Base-by-base conservation (phyloP, 2,888 invertebrate genomes). In the Tiliacea citrago region DNA sequence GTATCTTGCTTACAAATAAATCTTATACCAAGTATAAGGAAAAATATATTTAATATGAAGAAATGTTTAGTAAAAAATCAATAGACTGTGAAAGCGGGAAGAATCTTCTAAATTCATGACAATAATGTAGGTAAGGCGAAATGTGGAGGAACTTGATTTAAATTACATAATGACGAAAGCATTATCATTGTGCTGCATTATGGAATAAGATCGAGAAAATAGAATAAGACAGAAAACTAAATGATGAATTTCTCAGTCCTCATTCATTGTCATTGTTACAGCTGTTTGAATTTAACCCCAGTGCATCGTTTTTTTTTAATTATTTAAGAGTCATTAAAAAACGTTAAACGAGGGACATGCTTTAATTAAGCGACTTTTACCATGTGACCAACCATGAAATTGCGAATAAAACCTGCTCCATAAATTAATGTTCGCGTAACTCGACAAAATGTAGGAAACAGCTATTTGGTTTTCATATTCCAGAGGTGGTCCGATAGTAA, bases 1-100 rank as follows among this genome's bases (percentile, higher is more conserved):
- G 71, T 92, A 92, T 76, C 81, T 89, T 24, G 91, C 91, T 21
- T 91, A 91, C 77, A 89, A 90, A 76, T 92, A 78, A 81, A 29
- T 16, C 10, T 66, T n/a, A 35, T 4, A 35, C 16, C 6, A 7
- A 21, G 8, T 29, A 7, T 16, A n/a, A 29, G 29, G 21, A 35
- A n/a, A 35, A 51, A 51, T 9, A 29, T 16, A 62, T 6, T 39
- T 3, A 47, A 21, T 29, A 35, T 0, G 13, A 21, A 49, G 8
- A 29, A 39, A 29, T 12, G 8, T 21, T 7, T 4, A n/a, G 21
- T n/a, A 65, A 6, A 13, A 21, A 35, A 16, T 35, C 21, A n/a
- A n/a, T 16, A 35, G 9, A 35, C 9, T 51, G 49, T 3, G 6
- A 35, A 13, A 35, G 16, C 6, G 29, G 13, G 13, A 35, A 16